Evolutionary conservation across 2,113 vertebrate species (phyloP).

Genomic region (Bostrychus sinensis): DNA sequence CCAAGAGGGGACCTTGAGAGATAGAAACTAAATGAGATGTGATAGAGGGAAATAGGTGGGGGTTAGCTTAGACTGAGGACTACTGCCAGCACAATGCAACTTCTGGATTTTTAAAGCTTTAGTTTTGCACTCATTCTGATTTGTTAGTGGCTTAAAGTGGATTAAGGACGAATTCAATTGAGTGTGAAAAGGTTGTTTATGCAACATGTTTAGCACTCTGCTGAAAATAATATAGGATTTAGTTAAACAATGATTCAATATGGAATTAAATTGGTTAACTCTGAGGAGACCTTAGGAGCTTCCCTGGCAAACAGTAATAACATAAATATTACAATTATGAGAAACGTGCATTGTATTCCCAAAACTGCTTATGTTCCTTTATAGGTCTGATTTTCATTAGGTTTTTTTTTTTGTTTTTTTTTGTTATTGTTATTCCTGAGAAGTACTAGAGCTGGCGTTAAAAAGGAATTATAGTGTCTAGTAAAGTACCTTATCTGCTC

Average conservation of each 20-base stretch:
- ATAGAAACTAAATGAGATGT: conserved; percentile 50
- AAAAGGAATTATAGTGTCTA: too few relatives aligned
- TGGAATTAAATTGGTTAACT: neutral
- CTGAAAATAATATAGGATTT: conserved; percentile 1
- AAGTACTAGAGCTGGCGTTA: too few relatives aligned
- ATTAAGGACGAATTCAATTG: conserved; percentile 10
- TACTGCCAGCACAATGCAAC: conserved; percentile 8
- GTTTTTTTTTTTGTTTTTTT: too few relatives aligned
- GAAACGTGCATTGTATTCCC: neutral
- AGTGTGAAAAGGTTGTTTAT: conserved; percentile 17
- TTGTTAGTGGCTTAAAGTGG: conserved; percentile 15
- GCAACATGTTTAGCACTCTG: conserved; percentile 2
- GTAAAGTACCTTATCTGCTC: too few relatives aligned
- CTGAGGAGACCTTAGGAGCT: neutral
- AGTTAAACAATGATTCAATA: conserved; percentile 9
- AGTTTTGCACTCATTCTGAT: conserved; percentile 4
- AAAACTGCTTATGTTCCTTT: neutral
- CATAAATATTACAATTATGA: neutral
- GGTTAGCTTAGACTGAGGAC: conserved; percentile 9
- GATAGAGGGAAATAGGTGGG: conserved; percentile 23
- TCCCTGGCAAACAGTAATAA: neutral
- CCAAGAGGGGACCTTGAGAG: conserved; percentile 42
- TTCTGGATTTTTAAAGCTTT: conserved; percentile 6
- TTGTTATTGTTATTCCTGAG: too few relatives aligned
- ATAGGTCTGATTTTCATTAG: neutral